phyloP scores from a whole-genome alignment of 2,797 vertebrate genomes.

The Anguilla obscura region DNA sequence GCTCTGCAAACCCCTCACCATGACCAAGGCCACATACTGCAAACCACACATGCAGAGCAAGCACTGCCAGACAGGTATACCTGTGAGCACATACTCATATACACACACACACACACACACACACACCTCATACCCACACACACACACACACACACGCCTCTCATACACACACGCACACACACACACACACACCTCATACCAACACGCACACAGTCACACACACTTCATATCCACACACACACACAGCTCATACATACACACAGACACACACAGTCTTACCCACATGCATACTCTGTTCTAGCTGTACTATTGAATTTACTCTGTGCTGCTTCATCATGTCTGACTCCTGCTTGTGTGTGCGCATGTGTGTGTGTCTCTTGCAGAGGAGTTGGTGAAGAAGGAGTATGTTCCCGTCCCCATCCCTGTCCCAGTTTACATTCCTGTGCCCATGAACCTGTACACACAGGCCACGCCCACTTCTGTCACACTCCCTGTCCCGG shows the following conservation, averaged over 20 bases:
- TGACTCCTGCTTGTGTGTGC: slow-evolving; percentile 1
- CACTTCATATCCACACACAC: background rate
- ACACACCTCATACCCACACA: background rate
- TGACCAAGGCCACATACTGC: slow-evolving; percentile 98
- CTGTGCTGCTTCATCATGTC: background rate
- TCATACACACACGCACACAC: background rate
- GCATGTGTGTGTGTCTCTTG: background rate
- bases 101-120: background rate
- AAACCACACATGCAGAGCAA: slow-evolving; percentile 99
- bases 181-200: background rate
- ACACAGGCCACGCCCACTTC: slow-evolving; percentile 86
- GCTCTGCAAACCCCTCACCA: slow-evolving; percentile 96
- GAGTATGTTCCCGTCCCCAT: slow-evolving; percentile 93
- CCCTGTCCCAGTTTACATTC: slow-evolving; percentile 93
- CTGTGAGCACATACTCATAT: background rate
- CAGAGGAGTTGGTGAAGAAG: slow-evolving; percentile 76
- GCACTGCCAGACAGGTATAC: slow-evolving; percentile 89
- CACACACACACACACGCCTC: background rate
- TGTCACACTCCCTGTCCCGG: slow-evolving; percentile 86
- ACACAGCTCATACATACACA: background rate
- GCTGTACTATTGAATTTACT: background rate
- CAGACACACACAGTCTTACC: background rate
- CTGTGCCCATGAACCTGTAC: slow-evolving; percentile 94
- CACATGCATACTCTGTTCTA: background rate
- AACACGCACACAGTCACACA: background rate